Conservation (phyloP, 2,888 invertebrate species). For the Cosmopolites sordidus region DNA sequence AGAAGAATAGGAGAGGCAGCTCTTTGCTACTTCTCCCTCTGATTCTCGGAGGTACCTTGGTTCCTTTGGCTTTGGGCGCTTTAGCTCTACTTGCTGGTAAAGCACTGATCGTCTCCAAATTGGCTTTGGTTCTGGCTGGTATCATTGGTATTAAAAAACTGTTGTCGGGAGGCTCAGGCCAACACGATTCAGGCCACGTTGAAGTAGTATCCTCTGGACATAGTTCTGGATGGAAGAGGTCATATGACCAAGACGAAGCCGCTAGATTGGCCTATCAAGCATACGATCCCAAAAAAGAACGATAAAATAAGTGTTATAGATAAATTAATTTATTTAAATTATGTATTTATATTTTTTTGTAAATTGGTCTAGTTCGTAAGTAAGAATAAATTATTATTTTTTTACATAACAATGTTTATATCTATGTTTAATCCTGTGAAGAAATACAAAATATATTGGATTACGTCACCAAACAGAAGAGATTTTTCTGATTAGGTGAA, state of each 20-base stretch:
- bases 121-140: slow-evolving; percentile 76
- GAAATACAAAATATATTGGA: no score
- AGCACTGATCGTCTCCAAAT: slow-evolving; percentile 78
- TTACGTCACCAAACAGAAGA: no score
- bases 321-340: slow-evolving; percentile 38
- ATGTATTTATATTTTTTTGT: slow-evolving; percentile 27
- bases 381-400: not conserved
- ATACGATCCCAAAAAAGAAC: slow-evolving; percentile 41
- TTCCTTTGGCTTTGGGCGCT: slow-evolving; percentile 78
- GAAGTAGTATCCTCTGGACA: slow-evolving; percentile 60
- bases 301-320: slow-evolving; percentile 28
- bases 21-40: slow-evolving; percentile 74
- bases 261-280: slow-evolving; percentile 59
- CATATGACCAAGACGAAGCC: slow-evolving; percentile 50
- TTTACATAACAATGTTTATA: not conserved
- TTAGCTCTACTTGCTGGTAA: slow-evolving; percentile 79
- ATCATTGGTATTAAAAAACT: slow-evolving; percentile 84
- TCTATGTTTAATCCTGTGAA: not conserved
- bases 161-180: slow-evolving; percentile 59
- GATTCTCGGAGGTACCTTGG: slow-evolving; percentile 73
- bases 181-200: slow-evolving; percentile 63
- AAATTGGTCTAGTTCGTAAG: not conserved
- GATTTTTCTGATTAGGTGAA: not conserved
- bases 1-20: slow-evolving; percentile 67
- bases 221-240: slow-evolving; percentile 67